Percentiles rank a stretch among this genome's conserved stretches.
phyloP scores from a whole-genome alignment of 1,140 invertebrate species.

The Ceratina japonica region DNA sequence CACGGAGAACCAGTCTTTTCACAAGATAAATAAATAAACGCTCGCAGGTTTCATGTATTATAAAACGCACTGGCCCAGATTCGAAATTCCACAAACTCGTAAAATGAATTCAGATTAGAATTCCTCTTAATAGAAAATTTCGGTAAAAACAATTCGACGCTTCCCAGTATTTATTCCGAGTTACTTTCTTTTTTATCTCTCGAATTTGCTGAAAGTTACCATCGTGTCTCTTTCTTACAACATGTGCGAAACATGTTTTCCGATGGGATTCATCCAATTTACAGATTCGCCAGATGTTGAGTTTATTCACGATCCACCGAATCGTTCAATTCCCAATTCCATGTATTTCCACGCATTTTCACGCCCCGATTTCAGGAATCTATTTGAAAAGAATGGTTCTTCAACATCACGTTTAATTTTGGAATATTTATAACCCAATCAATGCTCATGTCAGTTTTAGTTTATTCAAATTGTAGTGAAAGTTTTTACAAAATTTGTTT shows the following conservation, averaged over 20 bases:
- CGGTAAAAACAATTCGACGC: too few relatives aligned
- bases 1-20: too few relatives aligned
- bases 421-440: too few relatives aligned
- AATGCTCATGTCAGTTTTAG: too few relatives aligned
- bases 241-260: conserved; percentile 23
- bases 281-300: conserved; percentile 3
- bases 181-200: background rate
- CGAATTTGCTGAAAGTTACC: background rate
- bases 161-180: background rate
- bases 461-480: too few relatives aligned
- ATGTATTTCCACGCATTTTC: background rate
- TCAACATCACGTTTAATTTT: background rate
- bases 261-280: background rate
- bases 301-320: background rate
- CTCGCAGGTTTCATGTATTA: too few relatives aligned
- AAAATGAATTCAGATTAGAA: too few relatives aligned
- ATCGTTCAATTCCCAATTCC: background rate
- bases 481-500: too few relatives aligned
- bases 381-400: background rate
- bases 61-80: too few relatives aligned
- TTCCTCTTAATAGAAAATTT: too few relatives aligned
- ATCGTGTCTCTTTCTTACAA: conserved; percentile 10
- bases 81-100: too few relatives aligned
- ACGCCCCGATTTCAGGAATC: background rate
- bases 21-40: too few relatives aligned